Evolutionary conservation across 92 coral and sea anemone genomes (phyloP).

Genomic region (Heliopora coerulea): DNA sequence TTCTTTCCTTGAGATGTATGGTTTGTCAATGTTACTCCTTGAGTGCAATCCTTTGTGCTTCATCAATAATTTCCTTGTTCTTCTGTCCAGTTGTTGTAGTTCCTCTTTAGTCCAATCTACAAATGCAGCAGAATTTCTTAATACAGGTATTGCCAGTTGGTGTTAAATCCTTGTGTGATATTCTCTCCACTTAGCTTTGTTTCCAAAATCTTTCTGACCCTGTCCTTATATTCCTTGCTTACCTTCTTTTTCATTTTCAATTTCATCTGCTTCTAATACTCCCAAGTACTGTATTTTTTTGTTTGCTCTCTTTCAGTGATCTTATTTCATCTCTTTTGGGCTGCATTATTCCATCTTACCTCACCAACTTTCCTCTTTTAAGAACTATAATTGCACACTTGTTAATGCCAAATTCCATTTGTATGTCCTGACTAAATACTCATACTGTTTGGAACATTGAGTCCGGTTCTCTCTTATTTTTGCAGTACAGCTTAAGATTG

Average conservation of each 20-base stretch:
- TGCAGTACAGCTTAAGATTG: slow-evolving; percentile 51
- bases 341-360: slow-evolving; percentile 31
- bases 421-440: slow-evolving; percentile 41
- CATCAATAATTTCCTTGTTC: slow-evolving; percentile 31
- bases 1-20: background rate
- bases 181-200: slow-evolving; percentile 42
- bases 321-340: slow-evolving; percentile 39
- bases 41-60: background rate
- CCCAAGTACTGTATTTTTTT: slow-evolving; percentile 53
- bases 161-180: slow-evolving; percentile 45
- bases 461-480: slow-evolving; percentile 45
- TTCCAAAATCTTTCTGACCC: slow-evolving; percentile 42
- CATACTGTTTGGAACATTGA: slow-evolving; percentile 43
- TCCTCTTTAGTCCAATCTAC: slow-evolving; percentile 26
- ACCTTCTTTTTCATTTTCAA: slow-evolving; percentile 2
- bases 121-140: slow-evolving; percentile 36
- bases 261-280: slow-evolving; percentile 7
- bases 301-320: slow-evolving; percentile 16
- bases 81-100: slow-evolving; percentile 3
- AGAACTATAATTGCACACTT: slow-evolving; percentile 45
- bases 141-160: slow-evolving; percentile 50
- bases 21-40: background rate
- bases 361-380: slow-evolving; percentile 41
- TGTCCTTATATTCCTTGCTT: slow-evolving; percentile 13
- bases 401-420: slow-evolving; percentile 48